Conservation (phyloP, 2,888 invertebrate genomes). For the Chorisops tibialis region DNA sequence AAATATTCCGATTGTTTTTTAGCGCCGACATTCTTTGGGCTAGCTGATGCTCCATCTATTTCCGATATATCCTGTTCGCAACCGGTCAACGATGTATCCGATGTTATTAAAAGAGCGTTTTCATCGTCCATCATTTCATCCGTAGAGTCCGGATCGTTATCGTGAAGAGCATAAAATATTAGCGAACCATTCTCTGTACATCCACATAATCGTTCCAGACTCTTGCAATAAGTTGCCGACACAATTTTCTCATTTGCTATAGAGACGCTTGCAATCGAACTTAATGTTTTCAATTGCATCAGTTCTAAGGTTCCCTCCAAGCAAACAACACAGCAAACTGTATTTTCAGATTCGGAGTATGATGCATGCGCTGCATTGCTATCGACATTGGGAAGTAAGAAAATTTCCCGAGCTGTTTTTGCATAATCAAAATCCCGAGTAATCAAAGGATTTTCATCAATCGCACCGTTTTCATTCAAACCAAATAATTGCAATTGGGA, state of each 20-base stretch:
- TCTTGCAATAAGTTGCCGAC: slow-evolving; percentile 81
- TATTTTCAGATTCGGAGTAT: slow-evolving; percentile 48
- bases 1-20: slow-evolving; percentile 1
- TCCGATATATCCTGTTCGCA: slow-evolving; percentile 40
- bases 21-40: background rate
- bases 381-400: slow-evolving; percentile 61
- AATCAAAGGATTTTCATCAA: slow-evolving; percentile 60
- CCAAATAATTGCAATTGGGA: slow-evolving; percentile 31
- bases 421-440: slow-evolving; percentile 60
- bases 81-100: slow-evolving; percentile 29
- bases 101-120: slow-evolving; percentile 38
- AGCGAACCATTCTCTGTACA: slow-evolving; percentile 77
- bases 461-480: slow-evolving; percentile 33
- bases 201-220: slow-evolving; percentile 81
- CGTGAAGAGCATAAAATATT: slow-evolving; percentile 76
- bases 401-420: slow-evolving; percentile 68
- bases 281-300: slow-evolving; percentile 68
- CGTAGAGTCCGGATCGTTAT: slow-evolving; percentile 66
- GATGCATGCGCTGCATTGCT: slow-evolving; percentile 45
- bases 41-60: slow-evolving; percentile 36
- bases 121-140: slow-evolving; percentile 69
- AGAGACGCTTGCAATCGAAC: slow-evolving; percentile 64
- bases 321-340: slow-evolving; percentile 71
- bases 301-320: slow-evolving; percentile 72
- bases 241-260: slow-evolving; percentile 70